Base-by-base conservation (phyloP, 2,888 invertebrate genomes). In the Drosophila nr. fundita region DNA sequence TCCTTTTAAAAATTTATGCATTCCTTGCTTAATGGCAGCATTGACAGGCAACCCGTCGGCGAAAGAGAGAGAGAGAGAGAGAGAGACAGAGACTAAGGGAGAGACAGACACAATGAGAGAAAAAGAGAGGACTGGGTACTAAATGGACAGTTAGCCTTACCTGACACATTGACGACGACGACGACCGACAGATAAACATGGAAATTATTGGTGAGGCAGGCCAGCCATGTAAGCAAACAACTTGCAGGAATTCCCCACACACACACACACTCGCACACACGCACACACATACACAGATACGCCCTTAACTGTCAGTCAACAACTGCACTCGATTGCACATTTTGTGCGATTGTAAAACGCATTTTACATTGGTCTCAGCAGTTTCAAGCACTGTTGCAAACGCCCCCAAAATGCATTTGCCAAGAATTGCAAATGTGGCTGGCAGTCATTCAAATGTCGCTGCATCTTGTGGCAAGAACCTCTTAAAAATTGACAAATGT, bases 321-420 rank as follows among this genome's bases (percentile, higher is more conserved):
- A 81, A 77, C 49, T 81, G 77, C 83, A 82, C 73, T 83, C 75
- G 72, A 78, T 67, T 82, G 88, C 75, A 82, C 86, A 83, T 78
- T 87, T 79, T 80, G 73, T 74, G 73, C 65, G 42, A 68, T 73
- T 76, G 73, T 70, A 59, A 69, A 71, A 68, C 67, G 64, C 55
- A 76, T 76, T 81, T 78, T 65, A 73, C 76, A 78, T 72, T 68
- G 66, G 58, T 50, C 52, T 59, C 42, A 73, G 68, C 80, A 70
- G 67, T 65, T 76, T 75, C 71, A 71, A 87, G 71, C 73, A 61
- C 67, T 68, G 52, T 50, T 68, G 29, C 48, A 34, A 15, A 18
- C 15, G 27, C 36, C 50, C 27, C 40, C 48, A 60, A 45, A 59
- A 73, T 36, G 42, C 63, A 71, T 54, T 76, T 76, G 65, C 58